Base-by-base conservation (phyloP, 2,113 vertebrate genomes). In the Epinephelus moara region DNA sequence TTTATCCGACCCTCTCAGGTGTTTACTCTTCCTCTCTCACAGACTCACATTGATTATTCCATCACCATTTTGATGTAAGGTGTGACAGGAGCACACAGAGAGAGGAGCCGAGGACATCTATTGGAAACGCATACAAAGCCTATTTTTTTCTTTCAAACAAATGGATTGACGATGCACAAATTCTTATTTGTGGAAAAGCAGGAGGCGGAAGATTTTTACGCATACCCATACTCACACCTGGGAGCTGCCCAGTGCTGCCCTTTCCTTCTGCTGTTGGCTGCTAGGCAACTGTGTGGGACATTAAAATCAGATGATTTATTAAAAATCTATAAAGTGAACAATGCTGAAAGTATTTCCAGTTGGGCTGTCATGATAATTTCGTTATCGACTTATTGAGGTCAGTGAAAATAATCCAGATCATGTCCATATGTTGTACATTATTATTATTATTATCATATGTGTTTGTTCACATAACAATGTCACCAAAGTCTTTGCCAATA, bases 1-100 rank as follows among this genome's bases (percentile, higher is more conserved):
- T 92, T 90, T 90, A 89, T 89, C 80, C 79, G 87, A 90, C 88
- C 80, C 86, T 75, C 63, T 75, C 80, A 71, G 70, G 85, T 85
- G 77, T 80, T 88, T 77, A 83, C 77, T 71, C 59, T 69, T 68
- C 57, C 30, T 73, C 61, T 67, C 64, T 75, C 76, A 6, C 15
- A 17, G 50, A 47, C 60, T 77, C 74, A 50, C 57, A 78, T 70
- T 87, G 85, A 92, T 89, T 90, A 90, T 91, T 88, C 86, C 68
- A 83, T 90, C 80, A 87, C 70, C 59, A 70, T 84, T 64, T 73
- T 85, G 75, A 85, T 75, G 30, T 53, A 18, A 40, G 59, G 79
- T 79, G 70, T 7, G 30, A 8, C 64, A 75, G 56, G 50, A 67
- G n/a, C 40, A 47, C 45, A 60, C 40, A 84, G 69, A 50, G 30